phyloP scores from a whole-genome alignment of 2,797 vertebrate species.

The Percopsis omiscomaycus region DNA sequence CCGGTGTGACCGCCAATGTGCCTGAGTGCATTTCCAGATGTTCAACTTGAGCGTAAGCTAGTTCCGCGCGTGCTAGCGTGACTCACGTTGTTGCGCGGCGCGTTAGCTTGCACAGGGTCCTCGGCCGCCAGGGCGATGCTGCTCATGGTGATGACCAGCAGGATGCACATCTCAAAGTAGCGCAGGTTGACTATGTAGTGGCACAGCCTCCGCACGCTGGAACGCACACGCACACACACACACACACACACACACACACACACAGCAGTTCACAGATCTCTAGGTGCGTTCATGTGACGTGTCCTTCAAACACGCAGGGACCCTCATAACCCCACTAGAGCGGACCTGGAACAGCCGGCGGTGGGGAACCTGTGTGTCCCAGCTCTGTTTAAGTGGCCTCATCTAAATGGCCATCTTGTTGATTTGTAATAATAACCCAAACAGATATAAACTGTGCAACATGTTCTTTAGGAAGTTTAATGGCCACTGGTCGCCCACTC shows the following conservation, averaged over 20 bases:
- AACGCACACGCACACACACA: constrained; percentile 33
- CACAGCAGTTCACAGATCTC: constrained; percentile 9
- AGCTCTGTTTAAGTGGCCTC: not conserved
- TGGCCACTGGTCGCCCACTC: not conserved
- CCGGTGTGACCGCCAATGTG: constrained; percentile 9
- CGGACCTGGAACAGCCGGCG: not conserved
- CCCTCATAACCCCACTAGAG: not conserved
- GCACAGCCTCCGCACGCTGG: constrained; percentile 89
- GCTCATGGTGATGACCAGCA: constrained; percentile 95
- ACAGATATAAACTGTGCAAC: not conserved
- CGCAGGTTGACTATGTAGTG: constrained; percentile 95
- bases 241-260: constrained; percentile 1
- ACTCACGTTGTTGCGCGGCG: constrained; percentile 91
- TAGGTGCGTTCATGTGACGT: constrained; percentile 14
- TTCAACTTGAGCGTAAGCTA: constrained; percentile 17
- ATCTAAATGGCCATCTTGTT: no score
- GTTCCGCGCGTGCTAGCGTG: constrained; percentile 17
- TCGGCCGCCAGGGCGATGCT: constrained; percentile 96
- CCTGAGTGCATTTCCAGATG: constrained; percentile 18
- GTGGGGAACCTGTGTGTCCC: not conserved
- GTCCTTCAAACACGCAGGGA: not conserved
- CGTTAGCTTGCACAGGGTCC: constrained; percentile 88
- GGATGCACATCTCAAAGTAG: constrained; percentile 98
- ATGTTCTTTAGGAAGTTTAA: not conserved
- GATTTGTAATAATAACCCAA: no score